Base-by-base conservation (phyloP, 1,140 invertebrate genomes). In the Drusus annulatus region DNA sequence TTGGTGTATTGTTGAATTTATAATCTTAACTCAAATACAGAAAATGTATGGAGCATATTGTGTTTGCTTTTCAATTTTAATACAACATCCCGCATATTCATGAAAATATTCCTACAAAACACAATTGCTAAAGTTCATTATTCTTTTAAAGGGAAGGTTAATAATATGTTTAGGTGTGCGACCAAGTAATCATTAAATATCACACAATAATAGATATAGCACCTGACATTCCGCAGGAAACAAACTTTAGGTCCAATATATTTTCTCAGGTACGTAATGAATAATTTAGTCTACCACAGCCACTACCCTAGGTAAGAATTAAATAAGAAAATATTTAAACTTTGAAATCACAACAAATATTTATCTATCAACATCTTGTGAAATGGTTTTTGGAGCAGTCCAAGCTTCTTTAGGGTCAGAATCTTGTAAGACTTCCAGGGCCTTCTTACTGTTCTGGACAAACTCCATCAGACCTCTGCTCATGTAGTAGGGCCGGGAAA, bases 401-500 rank as follows among this genome's bases (percentile, higher is more conserved):
- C 82, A 83, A 2, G 82, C 80, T 80, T 81, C 68, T 65, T 80
- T 76, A n/a, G 78, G 73, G 16, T 81, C 76, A 17, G 77, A 56
- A 15, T 79, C 75, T 28, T 84, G 78, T 3, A 71, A 16, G 21
- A 79, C 51, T 25, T 84, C 86, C 36, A 93, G 81, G 16, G 90
- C 91, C 84, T 93, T 92, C 81, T 92, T 92, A 76, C 92, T 93
- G 82, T 93, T 92, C 80, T 94, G 90, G 8, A 94, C 91, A 84
- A 93, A 93, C 84, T 93, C 90, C 94, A 95, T 95, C 5, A 96
- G 87, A 71, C 92, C 92, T 84, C 90, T 91, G 81, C 93, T 94
- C 93, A 96, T 96, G 85, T 88, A 96, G 85, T 95, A 96, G 0
- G 94, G 94, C 79, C 90, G 90, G 7, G 87, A 90, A 15, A 93